These are phyloP conservation scores for Pachypsylla venusta DNA, from an alignment of 1,140 invertebrate species.

Conservation along the genomic window DNA sequence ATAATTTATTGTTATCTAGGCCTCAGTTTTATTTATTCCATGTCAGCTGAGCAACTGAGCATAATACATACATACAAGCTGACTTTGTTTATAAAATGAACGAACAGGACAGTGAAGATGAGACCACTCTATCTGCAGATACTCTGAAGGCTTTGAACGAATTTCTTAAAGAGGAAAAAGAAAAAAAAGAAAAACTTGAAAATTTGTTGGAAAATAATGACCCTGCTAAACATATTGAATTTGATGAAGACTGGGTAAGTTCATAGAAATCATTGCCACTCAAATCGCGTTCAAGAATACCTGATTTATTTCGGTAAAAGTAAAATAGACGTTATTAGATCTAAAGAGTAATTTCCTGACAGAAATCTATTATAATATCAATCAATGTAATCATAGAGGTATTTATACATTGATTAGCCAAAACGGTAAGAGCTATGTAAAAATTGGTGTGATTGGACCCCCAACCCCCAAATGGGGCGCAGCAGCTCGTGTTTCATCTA, in stretches of 20 bases:
- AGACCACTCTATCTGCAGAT: constrained; percentile 46
- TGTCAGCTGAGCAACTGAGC: too few species aligned
- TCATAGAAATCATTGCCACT: neutral
- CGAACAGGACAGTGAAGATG: constrained; percentile 44
- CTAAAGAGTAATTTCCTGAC: neutral
- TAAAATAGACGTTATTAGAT: neutral
- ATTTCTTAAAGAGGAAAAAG: constrained; percentile 58
- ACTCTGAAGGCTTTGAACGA: constrained; percentile 63
- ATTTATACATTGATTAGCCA: too few species aligned
- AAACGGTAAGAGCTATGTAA: too few species aligned
- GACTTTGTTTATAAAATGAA: too few species aligned
- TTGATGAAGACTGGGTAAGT: constrained; percentile 73
- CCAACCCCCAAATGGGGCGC: too few species aligned
- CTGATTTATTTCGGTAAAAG: neutral
- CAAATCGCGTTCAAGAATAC: neutral
- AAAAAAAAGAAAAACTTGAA: constrained; percentile 35
- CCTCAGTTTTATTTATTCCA: too few species aligned
- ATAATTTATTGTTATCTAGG: too few species aligned
- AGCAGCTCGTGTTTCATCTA: too few species aligned
- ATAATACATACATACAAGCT: too few species aligned
- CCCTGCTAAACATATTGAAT: constrained; percentile 36
- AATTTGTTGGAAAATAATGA: constrained; percentile 24
- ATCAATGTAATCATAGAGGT: too few species aligned
- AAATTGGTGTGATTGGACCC: too few species aligned
- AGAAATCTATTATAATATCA: neutral